Evolutionary conservation across 2,113 vertebrate genomes (phyloP).

Genomic region (Scopus umbretta): DNA sequence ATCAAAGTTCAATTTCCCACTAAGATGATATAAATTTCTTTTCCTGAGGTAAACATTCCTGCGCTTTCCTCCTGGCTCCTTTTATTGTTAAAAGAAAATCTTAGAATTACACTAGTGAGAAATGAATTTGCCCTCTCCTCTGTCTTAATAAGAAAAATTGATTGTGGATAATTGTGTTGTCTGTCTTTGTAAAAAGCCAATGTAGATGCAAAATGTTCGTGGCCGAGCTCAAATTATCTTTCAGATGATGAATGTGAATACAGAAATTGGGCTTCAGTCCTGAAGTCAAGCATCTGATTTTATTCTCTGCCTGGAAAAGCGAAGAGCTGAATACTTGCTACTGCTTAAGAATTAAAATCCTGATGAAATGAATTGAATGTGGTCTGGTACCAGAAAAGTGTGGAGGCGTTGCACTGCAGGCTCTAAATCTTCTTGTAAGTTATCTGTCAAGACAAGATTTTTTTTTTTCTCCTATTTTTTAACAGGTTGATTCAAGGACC

Average conservation of each 20-base stretch:
- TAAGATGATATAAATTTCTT: background rate
- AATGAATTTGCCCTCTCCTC: background rate
- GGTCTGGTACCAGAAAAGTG: background rate
- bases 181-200: background rate
- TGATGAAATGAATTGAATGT: accelerated
- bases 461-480: background rate
- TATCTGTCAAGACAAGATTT: background rate
- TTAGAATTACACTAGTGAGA: background rate
- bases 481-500: background rate
- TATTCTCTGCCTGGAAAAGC: background rate
- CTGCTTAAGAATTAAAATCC: background rate
- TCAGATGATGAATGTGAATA: background rate
- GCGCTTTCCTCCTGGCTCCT: background rate
- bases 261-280: background rate
- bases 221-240: background rate
- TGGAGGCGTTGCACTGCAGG: background rate
- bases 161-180: background rate
- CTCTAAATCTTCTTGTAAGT: background rate
- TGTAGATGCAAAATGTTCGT: background rate
- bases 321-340: background rate
- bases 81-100: background rate
- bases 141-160: background rate
- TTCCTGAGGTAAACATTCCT: background rate
- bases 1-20: background rate
- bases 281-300: background rate